Conservation (phyloP, 2,797 vertebrate genomes). For the Microctenopoma steveboyesi region DNA sequence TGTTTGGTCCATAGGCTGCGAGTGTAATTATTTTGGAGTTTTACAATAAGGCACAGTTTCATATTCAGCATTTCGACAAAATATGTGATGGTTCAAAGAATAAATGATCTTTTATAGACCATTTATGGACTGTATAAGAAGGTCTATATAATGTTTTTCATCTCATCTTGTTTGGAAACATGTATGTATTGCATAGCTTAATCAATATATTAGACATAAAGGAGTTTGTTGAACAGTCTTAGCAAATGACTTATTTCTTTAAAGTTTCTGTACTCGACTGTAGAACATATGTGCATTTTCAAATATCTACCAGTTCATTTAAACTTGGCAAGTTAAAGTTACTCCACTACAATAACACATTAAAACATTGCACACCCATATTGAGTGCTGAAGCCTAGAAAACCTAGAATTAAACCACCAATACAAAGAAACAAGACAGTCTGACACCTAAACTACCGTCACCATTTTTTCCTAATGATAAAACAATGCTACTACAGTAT, state of each 20-base stretch:
- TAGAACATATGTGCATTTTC: constrained; percentile 18
- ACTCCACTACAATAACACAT: constrained; percentile 1
- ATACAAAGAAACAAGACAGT: neutral
- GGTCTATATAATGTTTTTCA: constrained; percentile 10
- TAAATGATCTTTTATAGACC: constrained; percentile 5
- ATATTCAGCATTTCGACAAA: constrained; percentile 13
- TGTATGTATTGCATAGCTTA: constrained; percentile 29
- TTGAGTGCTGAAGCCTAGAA: constrained; percentile 3
- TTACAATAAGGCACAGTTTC: constrained; percentile 30
- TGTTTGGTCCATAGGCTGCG: constrained; percentile 57
- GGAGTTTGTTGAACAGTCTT: constrained; percentile 23
- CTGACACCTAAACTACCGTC: constrained; percentile 23
- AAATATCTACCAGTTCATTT: constrained; percentile 12
- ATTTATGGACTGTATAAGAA: constrained; percentile 10
- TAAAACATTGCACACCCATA: constrained; percentile 7
- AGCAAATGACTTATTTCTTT: neutral
- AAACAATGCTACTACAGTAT: neutral
- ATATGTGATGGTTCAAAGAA: constrained; percentile 24
- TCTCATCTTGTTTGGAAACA: constrained; percentile 1
- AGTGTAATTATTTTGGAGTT: constrained; percentile 23
- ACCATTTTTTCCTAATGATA: constrained; percentile 12
- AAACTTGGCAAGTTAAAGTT: neutral
- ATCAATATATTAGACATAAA: constrained; percentile 23
- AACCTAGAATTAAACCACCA: constrained; percentile 4
- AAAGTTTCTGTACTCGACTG: neutral